Base-by-base conservation (phyloP, 2,888 invertebrate species). In the Zhuqinia jingwanae region DNA sequence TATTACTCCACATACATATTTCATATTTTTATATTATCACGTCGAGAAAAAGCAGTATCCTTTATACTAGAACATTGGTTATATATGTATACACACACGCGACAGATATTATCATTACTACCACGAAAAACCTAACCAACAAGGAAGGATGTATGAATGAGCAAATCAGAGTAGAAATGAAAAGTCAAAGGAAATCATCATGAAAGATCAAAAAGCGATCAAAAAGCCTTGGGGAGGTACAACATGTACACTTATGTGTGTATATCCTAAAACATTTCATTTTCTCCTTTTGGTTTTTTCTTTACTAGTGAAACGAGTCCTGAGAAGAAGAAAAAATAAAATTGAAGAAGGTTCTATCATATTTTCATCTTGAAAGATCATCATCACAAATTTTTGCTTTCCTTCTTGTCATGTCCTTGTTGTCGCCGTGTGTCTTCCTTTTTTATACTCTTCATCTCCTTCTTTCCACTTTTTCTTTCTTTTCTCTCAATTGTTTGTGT, bases 111-210 rank as follows among this genome's bases (percentile, higher is more conserved):
- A 17, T 53, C 53, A 45, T 20, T n/a, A 50, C 10, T 27, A 27
- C 13, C 30, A 60, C 13, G 10, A 20, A 60, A 10, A 20, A 25
- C 11, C 8, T 60, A 13, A 60, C 60, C 25, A 25, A 8, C 15
- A 30, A 56, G 15, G 75, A 45, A 68, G 68, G 68, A 68, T 68
- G 42, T 75, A 36, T 53, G 79, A 80, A 68, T 80, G 79, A 80
- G 53, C 27, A 80, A 80, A 80, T 68, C 45, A 73, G 73, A 73
- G 22, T 45, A 68, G 58, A 82, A 82, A 75, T 82, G 82, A 63
- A 82, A 82, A 60, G 75, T 75, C 73, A 82, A 82, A 82, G 82
- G 82, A 82, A 82, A 82, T 82, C 82, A 82, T 82, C 82, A 75
- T 82, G 65, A 81, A 65, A 81, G 81, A 81, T 81, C 82, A 82